A percentile compares a stretch with the other conserved stretches of the same genome.
These are phyloP conservation scores for Eustalomyia histrio DNA, from an alignment of 2,888 invertebrate genomes.

Conservation along the genomic window DNA sequence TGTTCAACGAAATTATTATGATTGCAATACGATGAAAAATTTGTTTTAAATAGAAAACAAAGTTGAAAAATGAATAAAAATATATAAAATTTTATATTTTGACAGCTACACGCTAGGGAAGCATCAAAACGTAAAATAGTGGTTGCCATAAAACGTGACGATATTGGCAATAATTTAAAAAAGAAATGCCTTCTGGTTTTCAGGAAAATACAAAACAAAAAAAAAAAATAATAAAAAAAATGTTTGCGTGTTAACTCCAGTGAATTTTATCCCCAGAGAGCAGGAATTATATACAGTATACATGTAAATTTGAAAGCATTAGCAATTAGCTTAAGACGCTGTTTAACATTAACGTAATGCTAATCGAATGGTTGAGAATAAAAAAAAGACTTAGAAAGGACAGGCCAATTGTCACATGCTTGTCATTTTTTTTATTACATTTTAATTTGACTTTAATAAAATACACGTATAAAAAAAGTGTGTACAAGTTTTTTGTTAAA, in stretches of 20 bases:
- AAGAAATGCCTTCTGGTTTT: constrained; percentile 23
- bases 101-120: constrained; percentile 57
- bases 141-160: constrained; percentile 65
- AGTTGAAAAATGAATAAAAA: background rate
- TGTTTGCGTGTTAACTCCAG: constrained; percentile 42
- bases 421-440: background rate
- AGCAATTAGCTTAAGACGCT: constrained; percentile 49
- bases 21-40: constrained; percentile 59
- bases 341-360: constrained; percentile 28
- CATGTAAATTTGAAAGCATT: constrained; percentile 7
- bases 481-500: no score
- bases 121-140: constrained; percentile 64
- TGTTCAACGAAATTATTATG: constrained; percentile 61
- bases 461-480: no score
- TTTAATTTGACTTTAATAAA: background rate
- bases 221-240: constrained; percentile 38
- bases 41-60: constrained; percentile 26
- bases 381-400: background rate
- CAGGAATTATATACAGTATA: background rate
- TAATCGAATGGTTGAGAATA: background rate
- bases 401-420: constrained; percentile 26
- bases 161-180: constrained; percentile 61
- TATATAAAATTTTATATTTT: constrained; percentile 28
- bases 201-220: constrained; percentile 37
- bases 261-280: constrained; percentile 22